Evolutionary conservation across 2,888 invertebrate genomes (phyloP), one percentile per base, ranked within the genome.

Genomic region (Mythimna pallens): DNA sequence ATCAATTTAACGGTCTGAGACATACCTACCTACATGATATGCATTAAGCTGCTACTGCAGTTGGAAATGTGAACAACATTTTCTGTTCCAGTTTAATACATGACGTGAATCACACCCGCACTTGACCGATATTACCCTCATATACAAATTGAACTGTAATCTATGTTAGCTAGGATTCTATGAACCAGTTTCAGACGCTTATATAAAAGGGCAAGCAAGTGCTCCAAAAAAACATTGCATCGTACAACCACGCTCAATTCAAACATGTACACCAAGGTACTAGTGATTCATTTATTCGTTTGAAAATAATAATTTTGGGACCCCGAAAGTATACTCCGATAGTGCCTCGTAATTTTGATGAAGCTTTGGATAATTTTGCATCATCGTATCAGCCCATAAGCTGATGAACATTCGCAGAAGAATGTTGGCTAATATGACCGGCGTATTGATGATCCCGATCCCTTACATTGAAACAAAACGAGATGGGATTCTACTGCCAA

Each of bases 201-300:
- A 90, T 95, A 95, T 95, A 95, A 92, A 95, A 95, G 93, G 93
- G 89, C 90, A 89, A 90, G 91, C 88, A 86, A 87, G 83, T 91
- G 91, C 87, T 90, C 88, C 89, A 87, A 92, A 93, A 25, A 93
- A 90, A 86, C 93, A 95, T 94, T 93, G 92, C 90, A 91, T 89
- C 89, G 88, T 87, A 86, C 89, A 90, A 87, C 91, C 90, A 90
- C 92, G 86, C 85, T 87, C 91, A 89, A 90, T 86, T 89, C 90
- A 92, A 95, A 92, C 95, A 95, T 95, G 95, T 95, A 92, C 92
- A 86, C 94, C 85, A 95, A 95, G 95, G 95, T 95, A 94, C 57
- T 30, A 43, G 63, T 47, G 43, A 62, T 57, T 57, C 54, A n/a
- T 30, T 50, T 17, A 68, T 50, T 62, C 17, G 7, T 69, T 61